These are phyloP conservation scores for Drosophila meridionalis DNA, from an alignment of 2,888 invertebrate species.

Conservation along the genomic window DNA sequence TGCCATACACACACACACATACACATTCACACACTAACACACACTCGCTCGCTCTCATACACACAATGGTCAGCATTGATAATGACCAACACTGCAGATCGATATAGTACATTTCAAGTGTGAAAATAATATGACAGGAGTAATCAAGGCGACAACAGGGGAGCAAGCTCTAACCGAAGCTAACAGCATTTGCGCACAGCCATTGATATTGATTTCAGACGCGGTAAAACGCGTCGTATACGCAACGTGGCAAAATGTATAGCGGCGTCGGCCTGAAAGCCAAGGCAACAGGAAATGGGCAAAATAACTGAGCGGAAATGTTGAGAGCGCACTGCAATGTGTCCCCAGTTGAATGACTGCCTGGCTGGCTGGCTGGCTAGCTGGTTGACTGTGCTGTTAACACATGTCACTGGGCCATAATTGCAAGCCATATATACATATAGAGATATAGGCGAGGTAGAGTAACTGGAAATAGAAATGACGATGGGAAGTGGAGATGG, in stretches of 20 bases:
- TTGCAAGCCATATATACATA: conserved; percentile 51
- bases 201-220: conserved; percentile 67
- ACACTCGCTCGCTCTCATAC: neutral
- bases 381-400: conserved; percentile 51
- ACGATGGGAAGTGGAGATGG: conserved; percentile 1
- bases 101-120: conserved; percentile 70
- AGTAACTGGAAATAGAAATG: conserved; percentile 9
- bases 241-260: conserved; percentile 35
- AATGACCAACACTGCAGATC: conserved; percentile 65
- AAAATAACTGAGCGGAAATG: conserved; percentile 72
- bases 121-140: conserved; percentile 78
- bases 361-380: neutral
- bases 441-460: too few species aligned
- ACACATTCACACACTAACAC: neutral
- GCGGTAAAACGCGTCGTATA: conserved; percentile 47
- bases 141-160: conserved; percentile 63
- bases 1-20: conserved; percentile 31
- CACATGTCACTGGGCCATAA: conserved; percentile 71
- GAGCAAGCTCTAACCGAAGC: neutral
- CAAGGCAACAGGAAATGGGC: conserved; percentile 70
- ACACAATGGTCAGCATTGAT: conserved; percentile 56
- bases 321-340: conserved; percentile 41
- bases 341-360: conserved; percentile 6
- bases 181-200: neutral
- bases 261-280: conserved; percentile 10